phyloP scores from a whole-genome alignment of 35 echinoderm and acorn worm species.

The Hemicentrotus pulcherrimus region DNA sequence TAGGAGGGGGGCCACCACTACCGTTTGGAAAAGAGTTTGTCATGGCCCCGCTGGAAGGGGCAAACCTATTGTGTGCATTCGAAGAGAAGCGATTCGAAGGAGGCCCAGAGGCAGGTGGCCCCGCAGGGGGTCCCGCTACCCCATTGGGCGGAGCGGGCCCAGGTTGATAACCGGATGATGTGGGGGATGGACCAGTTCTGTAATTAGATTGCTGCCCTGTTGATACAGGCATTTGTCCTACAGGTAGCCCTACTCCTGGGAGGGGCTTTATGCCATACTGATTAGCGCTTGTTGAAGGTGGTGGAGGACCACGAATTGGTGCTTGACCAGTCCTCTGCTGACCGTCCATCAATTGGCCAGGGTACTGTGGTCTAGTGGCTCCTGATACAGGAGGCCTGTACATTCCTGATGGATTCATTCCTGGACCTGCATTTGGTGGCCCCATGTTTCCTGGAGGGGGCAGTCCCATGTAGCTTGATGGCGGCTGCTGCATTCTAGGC shows the following conservation, averaged over 20 bases:
- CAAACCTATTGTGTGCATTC: slow-evolving; percentile 20
- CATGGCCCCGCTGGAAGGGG: neutral
- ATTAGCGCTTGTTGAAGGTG: slow-evolving; percentile 8
- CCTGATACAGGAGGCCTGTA: slow-evolving; percentile 45
- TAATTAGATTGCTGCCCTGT: neutral
- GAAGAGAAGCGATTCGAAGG: neutral
- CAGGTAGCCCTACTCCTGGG: neutral
- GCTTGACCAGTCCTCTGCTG: slow-evolving; percentile 41
- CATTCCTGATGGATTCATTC: neutral
- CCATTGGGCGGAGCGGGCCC: slow-evolving; percentile 17
- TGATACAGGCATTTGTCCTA: slow-evolving; percentile 32
- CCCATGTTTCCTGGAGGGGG: slow-evolving; percentile 25
- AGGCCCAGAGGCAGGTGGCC: slow-evolving; percentile 19
- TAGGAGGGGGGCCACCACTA: neutral
- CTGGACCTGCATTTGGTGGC: slow-evolving; percentile 6
- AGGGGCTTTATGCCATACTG: neutral
- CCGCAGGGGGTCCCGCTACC: neutral
- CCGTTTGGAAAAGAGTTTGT: slow-evolving; percentile 36
- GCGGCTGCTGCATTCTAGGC: neutral
- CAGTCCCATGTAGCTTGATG: slow-evolving; percentile 37
- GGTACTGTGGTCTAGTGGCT: neutral
- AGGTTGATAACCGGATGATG: slow-evolving; percentile 28
- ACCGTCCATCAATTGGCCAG: slow-evolving; percentile 1
- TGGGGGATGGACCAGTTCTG: neutral
- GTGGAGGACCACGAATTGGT: slow-evolving; percentile 1